Evolutionary conservation across 2,888 invertebrate species (phyloP), one percentile per base, ranked within the genome.

Genomic region (Morpho achilles): DNA sequence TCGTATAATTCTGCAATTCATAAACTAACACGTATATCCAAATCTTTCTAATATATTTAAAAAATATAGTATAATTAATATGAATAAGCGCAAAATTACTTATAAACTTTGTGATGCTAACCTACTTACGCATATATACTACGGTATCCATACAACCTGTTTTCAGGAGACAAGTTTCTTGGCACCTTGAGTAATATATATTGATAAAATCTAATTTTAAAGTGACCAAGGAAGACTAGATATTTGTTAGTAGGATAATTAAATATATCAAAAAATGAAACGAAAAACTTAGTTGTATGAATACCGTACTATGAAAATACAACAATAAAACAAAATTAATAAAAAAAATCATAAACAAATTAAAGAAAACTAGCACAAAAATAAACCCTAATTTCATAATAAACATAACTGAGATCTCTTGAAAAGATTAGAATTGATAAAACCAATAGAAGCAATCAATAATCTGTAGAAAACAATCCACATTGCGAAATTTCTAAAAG

Each of bases 401-500:
- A 72, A 70, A 60, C 58, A 71, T 70, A 68, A 69, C 65, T 79
- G 80, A 80, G 80, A 80, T 80, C 80, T 71, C 68, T 69, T 57
- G 59, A 50, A 67, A 62, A 55, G 66, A 23, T 22, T 56, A 65
- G 63, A 66, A 53, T 56, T 60, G 56, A 64, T 16, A 16, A 16
- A 16, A 16, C 16, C 1, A 16, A 16, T 16, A 16, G 16, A 16
- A 16, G 16, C 16, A 16, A 16, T 16, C 16, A 16, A 16, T 16
- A 16, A 16, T 53, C 64, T 5, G 4, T 32, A 32, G 65, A 65
- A 51, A 3, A 51, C n/a, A 42, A 51, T 42, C n/a, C 42, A 7
- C 23, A 1, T 50, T 8, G n/a, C 22, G 32, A 32, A 32, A 32
- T 5, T 32, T 32, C 1, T 32, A 3, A 5, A 32, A 32, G 5